These are phyloP conservation scores for Euproctis similis DNA, from an alignment of 2,888 invertebrate species.

Conservation along the genomic window DNA sequence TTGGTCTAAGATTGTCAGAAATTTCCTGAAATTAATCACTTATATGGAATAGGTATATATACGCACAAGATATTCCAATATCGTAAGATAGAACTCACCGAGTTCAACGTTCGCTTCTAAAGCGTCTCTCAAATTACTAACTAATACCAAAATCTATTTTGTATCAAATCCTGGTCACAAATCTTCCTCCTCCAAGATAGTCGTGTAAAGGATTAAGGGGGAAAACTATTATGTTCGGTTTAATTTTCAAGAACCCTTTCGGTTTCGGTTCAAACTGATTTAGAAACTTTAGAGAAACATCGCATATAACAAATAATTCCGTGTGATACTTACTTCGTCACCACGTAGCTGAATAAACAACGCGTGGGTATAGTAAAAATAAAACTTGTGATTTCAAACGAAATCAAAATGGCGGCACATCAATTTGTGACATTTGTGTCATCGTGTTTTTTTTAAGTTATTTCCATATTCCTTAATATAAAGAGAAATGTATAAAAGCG, in stretches of 20 bases:
- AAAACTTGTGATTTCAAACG: constrained; percentile 8
- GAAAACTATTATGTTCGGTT: constrained; percentile 48
- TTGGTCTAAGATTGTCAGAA: no score
- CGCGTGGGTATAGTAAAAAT: constrained; percentile 15
- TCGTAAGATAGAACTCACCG: constrained; percentile 3
- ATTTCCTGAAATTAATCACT: no score
- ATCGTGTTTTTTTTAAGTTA: no score
- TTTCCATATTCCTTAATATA: no score
- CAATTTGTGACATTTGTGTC: constrained; percentile 37
- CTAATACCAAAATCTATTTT: constrained; percentile 32
- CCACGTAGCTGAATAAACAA: constrained; percentile 9
- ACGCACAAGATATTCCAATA: no score
- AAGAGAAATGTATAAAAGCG: no score
- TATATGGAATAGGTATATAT: no score
- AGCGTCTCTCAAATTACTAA: constrained; percentile 14
- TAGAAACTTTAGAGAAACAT: no score
- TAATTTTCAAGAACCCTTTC: constrained; percentile 39
- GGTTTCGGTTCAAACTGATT: constrained; percentile 31
- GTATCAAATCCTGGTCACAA: constrained; percentile 43
- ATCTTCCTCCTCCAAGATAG: constrained; percentile 42
- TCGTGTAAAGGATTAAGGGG: constrained; percentile 53
- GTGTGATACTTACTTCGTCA: no score
- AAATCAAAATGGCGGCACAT: constrained; percentile 16
- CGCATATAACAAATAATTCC: no score
- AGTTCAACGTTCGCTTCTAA: constrained; percentile 10